Evolutionary conservation across 2,113 vertebrate genomes (phyloP).

Genomic region (Pygathrix nemaeus): DNA sequence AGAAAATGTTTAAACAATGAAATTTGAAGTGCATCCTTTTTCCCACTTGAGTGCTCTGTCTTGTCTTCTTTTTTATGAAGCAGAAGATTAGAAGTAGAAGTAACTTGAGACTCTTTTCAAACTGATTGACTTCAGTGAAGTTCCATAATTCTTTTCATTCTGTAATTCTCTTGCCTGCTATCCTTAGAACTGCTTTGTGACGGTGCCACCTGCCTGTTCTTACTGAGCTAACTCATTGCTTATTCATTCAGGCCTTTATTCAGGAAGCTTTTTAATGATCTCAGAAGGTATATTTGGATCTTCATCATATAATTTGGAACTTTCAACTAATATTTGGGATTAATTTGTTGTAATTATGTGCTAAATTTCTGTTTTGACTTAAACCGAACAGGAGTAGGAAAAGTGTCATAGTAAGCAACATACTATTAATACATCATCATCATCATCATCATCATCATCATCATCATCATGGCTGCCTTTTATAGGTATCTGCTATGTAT

Average conservation of each 20-base stretch:
- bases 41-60: slow-evolving; percentile 17
- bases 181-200: not conserved
- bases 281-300: slow-evolving; percentile 16
- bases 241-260: not conserved
- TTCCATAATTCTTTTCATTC: not conserved
- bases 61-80: slow-evolving; percentile 55
- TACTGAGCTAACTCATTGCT: not conserved
- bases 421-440: not conserved
- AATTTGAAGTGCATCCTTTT: slow-evolving; percentile 45
- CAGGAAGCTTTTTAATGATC: not conserved
- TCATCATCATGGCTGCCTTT: not conserved
- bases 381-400: not conserved
- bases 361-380: slow-evolving; percentile 44
- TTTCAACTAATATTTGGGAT: slow-evolving; percentile 25
- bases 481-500: not conserved
- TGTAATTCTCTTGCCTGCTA: not conserved
- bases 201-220: not conserved
- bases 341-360: slow-evolving; percentile 35
- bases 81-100: slow-evolving; percentile 51
- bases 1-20: slow-evolving; percentile 50
- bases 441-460: accelerated
- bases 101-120: slow-evolving; percentile 47
- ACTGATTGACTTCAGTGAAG: slow-evolving; percentile 11
- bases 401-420: not conserved
- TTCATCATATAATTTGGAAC: slow-evolving; percentile 37